Evolutionary conservation across 2,888 invertebrate species (phyloP).

Genomic region (Philonicus albiceps): DNA sequence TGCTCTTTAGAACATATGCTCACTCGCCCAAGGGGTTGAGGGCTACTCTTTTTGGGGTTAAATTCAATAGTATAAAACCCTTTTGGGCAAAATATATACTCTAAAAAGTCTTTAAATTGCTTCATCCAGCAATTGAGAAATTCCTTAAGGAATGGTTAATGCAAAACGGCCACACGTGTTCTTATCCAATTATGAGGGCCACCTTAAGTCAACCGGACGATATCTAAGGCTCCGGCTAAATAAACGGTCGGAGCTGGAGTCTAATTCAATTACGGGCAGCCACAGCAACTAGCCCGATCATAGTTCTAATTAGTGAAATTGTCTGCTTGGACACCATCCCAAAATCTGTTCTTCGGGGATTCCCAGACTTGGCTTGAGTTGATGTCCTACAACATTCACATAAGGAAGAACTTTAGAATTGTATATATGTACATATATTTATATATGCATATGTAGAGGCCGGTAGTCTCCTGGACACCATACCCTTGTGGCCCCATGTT

Average conservation of each 20-base stretch:
- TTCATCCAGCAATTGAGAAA: not conserved
- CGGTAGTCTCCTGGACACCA: constrained; percentile 18
- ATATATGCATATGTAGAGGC: not conserved
- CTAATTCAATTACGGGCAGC: constrained; percentile 47
- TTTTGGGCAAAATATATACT: not conserved
- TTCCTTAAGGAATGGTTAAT: constrained; percentile 8
- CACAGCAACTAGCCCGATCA: constrained; percentile 48
- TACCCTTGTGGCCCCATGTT: not conserved
- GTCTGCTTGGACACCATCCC: constrained; percentile 45
- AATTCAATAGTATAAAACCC: not conserved
- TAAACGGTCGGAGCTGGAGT: not conserved
- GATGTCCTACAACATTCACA: not conserved
- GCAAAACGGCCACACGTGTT: not conserved
- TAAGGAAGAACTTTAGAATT: not conserved
- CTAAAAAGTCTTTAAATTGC: not conserved
- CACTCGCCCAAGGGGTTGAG: not conserved
- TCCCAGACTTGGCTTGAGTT: not conserved
- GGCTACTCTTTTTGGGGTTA: not conserved
- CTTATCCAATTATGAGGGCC: constrained; percentile 25
- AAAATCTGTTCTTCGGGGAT: not conserved
- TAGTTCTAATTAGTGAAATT: constrained; percentile 48
- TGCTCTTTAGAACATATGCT: not conserved
- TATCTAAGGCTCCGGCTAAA: not conserved
- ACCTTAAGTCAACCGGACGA: constrained; percentile 29
- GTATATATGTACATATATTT: not conserved